phyloP scores from a whole-genome alignment of 2,888 invertebrate species.

The Drosophila borealis region DNA sequence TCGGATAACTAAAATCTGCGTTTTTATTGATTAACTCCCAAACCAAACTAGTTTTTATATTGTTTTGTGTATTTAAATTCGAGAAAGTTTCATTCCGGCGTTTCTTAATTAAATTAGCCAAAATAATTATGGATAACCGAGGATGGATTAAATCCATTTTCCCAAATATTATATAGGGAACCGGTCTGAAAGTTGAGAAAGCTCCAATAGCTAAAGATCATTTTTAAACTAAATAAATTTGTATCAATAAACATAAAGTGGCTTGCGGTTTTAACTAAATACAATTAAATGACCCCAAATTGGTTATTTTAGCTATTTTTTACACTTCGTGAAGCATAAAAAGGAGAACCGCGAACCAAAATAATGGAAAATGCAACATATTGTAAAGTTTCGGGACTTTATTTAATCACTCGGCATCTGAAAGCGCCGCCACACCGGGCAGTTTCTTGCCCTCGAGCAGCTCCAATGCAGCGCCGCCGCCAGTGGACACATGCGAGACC shows the following conservation, averaged over 20 bases:
- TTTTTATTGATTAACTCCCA: slow-evolving; percentile 1
- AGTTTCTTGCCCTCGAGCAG: slow-evolving; percentile 94
- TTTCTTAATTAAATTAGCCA: slow-evolving; percentile 1
- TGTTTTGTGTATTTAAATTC: slow-evolving; percentile 8
- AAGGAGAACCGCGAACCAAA: too few species aligned
- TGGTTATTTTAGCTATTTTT: too few species aligned
- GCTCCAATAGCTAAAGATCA: slow-evolving; percentile 1
- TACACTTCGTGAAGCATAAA: too few species aligned
- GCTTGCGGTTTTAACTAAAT: too few species aligned
- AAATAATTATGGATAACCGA: slow-evolving; percentile 1
- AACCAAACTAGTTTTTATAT: neutral
- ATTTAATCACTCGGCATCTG: slow-evolving; percentile 60
- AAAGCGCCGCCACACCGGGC: slow-evolving; percentile 93
- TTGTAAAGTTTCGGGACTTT: neutral
- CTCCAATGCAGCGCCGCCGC: slow-evolving; percentile 96
- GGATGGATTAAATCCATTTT: slow-evolving; percentile 12
- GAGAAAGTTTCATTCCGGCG: slow-evolving; percentile 14
- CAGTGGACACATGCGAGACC: slow-evolving; percentile 97
- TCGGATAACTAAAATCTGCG: slow-evolving; percentile 1
- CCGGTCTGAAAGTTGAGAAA: neutral
- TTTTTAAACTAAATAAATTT: slow-evolving; percentile 38
- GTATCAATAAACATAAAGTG: neutral
- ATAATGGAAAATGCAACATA: too few species aligned
- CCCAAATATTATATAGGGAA: neutral
- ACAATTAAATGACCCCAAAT: too few species aligned